phyloP scores from a whole-genome alignment of 64 coral and sea anemone genomes.

The Dendrophyllia cribrosa region DNA sequence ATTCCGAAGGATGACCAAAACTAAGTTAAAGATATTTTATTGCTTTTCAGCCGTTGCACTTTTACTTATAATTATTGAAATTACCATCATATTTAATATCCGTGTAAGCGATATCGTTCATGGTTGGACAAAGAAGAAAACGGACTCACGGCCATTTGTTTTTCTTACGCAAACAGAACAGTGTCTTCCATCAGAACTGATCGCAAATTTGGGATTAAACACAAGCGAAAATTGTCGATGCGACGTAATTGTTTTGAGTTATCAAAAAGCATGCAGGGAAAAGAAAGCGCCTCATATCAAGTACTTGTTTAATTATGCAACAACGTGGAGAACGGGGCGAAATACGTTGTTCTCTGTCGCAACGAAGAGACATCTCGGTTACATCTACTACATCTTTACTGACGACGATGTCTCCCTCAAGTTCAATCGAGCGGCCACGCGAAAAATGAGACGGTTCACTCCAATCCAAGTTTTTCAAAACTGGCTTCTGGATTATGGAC shows the following conservation, averaged over 20 bases:
- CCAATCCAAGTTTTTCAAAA: slow-evolving; percentile 3
- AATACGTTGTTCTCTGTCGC: not conserved
- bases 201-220: not conserved
- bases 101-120: no score
- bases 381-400: slow-evolving; percentile 12
- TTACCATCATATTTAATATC: no score
- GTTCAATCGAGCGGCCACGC: not conserved
- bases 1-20: no score
- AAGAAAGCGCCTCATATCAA: not conserved
- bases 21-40: no score
- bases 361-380: not conserved
- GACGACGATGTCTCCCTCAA: slow-evolving; percentile 22
- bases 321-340: slow-evolving; percentile 1
- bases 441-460: not conserved
- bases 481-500: slow-evolving; percentile 29
- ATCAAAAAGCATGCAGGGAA: not conserved
- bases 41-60: no score
- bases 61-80: no score
- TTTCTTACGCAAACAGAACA: slow-evolving; percentile 24
- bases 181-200: not conserved
- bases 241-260: slow-evolving; percentile 33
- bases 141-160: not conserved
- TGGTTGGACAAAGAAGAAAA: no score
- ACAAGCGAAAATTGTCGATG: not conserved
- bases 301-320: slow-evolving; percentile 3